These are phyloP conservation scores for Dicentrarchus labrax DNA, from an alignment of 2,113 vertebrate species.

Conservation along the genomic window DNA sequence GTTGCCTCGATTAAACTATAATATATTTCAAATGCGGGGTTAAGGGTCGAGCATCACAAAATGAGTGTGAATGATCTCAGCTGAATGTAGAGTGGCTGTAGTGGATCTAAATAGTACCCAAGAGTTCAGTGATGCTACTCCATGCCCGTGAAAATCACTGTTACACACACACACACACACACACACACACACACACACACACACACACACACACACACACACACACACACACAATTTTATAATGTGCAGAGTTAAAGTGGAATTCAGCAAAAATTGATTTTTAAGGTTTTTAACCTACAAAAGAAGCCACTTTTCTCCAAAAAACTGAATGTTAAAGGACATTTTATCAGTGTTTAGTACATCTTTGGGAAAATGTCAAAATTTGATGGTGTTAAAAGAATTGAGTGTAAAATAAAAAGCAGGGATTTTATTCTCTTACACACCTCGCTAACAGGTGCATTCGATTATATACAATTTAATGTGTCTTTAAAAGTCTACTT, in stretches of 20 bases:
- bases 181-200: not conserved
- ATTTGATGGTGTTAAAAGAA: not conserved
- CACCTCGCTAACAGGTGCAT: not conserved
- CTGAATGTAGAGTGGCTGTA: constrained; percentile 62
- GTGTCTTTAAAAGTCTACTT: constrained; percentile 1
- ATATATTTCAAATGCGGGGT: constrained; percentile 74
- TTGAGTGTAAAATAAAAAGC: not conserved
- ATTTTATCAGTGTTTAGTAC: not conserved
- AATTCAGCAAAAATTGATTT: constrained; percentile 27
- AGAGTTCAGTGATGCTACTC: constrained; percentile 50
- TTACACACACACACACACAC: not conserved
- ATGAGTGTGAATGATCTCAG: constrained; percentile 45
- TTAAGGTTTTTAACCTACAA: constrained; percentile 27
- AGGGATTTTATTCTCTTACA: not conserved
- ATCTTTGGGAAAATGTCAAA: constrained; percentile 14
- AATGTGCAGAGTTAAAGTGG: constrained; percentile 37
- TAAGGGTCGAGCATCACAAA: constrained; percentile 72
- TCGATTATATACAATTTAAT: not conserved
- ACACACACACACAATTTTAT: not conserved
- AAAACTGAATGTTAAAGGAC: no score
- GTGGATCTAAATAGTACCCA: constrained; percentile 65
- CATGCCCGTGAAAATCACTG: constrained; percentile 33
- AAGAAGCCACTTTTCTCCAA: constrained; percentile 24
- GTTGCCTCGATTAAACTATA: constrained; percentile 73
- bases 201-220: not conserved